These are phyloP conservation scores for Meiosimyza decipiens DNA, from an alignment of 2,888 invertebrate genomes.

Conservation along the genomic window DNA sequence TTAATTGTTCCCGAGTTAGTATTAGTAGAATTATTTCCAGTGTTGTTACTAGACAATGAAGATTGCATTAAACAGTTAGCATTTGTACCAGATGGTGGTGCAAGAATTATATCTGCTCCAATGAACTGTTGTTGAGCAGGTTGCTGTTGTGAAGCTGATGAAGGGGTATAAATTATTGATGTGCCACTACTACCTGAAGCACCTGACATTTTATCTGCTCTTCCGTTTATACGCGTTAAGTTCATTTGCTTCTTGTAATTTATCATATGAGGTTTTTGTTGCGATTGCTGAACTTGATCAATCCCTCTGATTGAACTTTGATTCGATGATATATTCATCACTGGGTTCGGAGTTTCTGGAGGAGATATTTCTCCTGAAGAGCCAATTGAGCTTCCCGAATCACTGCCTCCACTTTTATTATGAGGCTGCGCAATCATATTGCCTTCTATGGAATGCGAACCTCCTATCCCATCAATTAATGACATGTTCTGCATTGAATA, in stretches of 20 bases:
- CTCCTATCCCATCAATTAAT: slow-evolving; percentile 47
- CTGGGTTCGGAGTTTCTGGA: slow-evolving; percentile 64
- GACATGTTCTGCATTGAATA: slow-evolving; percentile 63
- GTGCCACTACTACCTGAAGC: slow-evolving; percentile 41
- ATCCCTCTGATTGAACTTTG: slow-evolving; percentile 45
- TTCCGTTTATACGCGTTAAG: slow-evolving; percentile 62
- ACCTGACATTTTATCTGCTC: slow-evolving; percentile 54
- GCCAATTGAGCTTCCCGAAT: slow-evolving; percentile 66
- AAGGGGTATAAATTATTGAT: slow-evolving; percentile 51
- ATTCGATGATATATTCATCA: slow-evolving; percentile 49
- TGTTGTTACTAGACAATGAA: slow-evolving; percentile 49
- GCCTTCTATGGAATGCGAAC: slow-evolving; percentile 46
- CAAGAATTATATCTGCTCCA: slow-evolving; percentile 49
- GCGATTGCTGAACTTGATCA: slow-evolving; percentile 48
- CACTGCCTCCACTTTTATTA: slow-evolving; percentile 63
- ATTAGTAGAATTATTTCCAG: slow-evolving; percentile 38
- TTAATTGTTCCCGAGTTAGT: slow-evolving; percentile 28
- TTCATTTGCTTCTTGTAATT: slow-evolving; percentile 63
- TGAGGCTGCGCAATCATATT: slow-evolving; percentile 48
- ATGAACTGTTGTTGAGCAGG: slow-evolving; percentile 44
- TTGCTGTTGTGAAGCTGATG: slow-evolving; percentile 42
- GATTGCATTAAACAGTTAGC: slow-evolving; percentile 48
- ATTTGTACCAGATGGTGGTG: slow-evolving; percentile 39
- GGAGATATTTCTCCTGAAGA: slow-evolving; percentile 66
- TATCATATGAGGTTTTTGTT: slow-evolving; percentile 55